These are phyloP conservation scores for Gisinianus flammeolus DNA, from an alignment of 2,888 invertebrate species.

Conservation along the genomic window DNA sequence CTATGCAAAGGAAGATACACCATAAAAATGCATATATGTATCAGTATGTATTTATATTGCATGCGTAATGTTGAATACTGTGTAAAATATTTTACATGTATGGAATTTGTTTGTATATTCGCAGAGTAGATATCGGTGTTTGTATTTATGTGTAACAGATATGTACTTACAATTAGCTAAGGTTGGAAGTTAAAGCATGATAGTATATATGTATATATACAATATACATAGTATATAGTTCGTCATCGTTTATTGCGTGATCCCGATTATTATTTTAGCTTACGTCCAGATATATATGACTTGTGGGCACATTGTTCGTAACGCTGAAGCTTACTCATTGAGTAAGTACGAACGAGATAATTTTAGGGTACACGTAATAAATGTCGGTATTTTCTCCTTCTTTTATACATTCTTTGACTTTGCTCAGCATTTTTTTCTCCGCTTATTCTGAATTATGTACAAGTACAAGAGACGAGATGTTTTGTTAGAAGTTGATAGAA, in stretches of 20 bases:
- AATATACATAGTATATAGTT: not conserved
- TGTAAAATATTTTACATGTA: no score
- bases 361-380: conserved; percentile 19
- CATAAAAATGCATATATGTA: no score
- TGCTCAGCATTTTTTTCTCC: not conserved
- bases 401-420: not conserved
- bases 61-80: no score
- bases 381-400: conserved; percentile 18
- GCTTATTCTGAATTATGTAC: not conserved
- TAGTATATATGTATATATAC: no score
- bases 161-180: not conserved
- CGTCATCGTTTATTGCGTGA: conserved; percentile 21
- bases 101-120: no score
- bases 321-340: conserved; percentile 16
- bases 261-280: conserved; percentile 29
- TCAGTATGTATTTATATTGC: no score
- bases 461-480: no score
- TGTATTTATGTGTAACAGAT: not conserved
- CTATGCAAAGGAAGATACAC: no score
- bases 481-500: no score
- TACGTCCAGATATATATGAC: not conserved
- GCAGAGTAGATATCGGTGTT: not conserved
- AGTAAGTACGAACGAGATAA: conserved; percentile 21
- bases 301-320: conserved; percentile 4
- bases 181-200: not conserved